Percentiles rank a stretch among this genome's conserved stretches.
These are phyloP conservation scores for Chironex yamaguchii DNA, from an alignment of 30 jellyfish, hydroid and myxozoan species.

Conservation along the genomic window DNA sequence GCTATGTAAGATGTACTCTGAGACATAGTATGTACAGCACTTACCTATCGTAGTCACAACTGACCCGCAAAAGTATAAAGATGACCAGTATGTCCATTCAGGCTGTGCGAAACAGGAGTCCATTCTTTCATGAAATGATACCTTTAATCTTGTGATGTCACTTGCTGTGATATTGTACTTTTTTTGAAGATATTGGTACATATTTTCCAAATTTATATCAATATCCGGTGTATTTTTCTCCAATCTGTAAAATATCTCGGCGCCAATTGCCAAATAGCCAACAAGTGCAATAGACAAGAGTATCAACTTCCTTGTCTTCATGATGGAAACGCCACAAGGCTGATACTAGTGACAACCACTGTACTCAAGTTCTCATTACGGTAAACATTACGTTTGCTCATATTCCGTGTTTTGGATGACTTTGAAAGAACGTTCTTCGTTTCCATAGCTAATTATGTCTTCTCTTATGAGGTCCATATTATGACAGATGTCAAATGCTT, in stretches of 20 bases:
- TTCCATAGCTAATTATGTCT: no score
- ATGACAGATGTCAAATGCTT: no score
- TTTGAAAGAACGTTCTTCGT: no score
- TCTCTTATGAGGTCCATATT: no score
- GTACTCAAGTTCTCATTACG: no score
- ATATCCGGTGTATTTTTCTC: constrained; percentile 31
- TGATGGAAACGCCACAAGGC: no score
- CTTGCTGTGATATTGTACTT: constrained; percentile 39
- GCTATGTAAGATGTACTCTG: no score
- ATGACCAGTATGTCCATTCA: constrained; percentile 73
- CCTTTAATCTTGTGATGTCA: constrained; percentile 25
- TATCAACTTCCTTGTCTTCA: constrained; percentile 34
- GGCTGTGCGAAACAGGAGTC: constrained; percentile 19
- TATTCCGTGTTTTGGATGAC: no score
- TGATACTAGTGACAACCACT: no score
- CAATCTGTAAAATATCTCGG: constrained; percentile 29
- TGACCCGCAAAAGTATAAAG: constrained; percentile 77
- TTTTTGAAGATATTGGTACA: constrained; percentile 2
- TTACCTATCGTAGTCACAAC: constrained; percentile 80
- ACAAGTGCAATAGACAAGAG: constrained; percentile 14
- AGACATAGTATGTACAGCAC: no score
- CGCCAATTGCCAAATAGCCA: constrained; percentile 59
- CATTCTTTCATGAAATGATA: constrained; percentile 7
- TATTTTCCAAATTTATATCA: not conserved
- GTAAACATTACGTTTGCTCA: no score